Conservation (phyloP, 2,888 invertebrate species). For the Helobdella robusta region DNA sequence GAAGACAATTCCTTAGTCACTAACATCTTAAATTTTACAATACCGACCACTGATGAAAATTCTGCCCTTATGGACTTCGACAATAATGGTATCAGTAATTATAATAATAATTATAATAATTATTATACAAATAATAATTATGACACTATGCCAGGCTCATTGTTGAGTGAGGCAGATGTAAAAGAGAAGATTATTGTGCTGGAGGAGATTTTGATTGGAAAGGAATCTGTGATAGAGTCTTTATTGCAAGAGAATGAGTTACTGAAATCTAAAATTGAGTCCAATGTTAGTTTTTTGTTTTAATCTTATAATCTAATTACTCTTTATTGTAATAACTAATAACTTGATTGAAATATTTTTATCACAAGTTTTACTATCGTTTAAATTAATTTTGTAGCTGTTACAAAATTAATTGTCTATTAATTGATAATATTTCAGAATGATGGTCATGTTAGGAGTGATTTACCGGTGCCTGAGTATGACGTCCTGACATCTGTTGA, state of each 20-base stretch:
- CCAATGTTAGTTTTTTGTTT: no score
- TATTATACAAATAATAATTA: not conserved
- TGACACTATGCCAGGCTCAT: no score
- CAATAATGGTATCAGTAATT: no score
- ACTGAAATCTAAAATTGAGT: constrained; percentile 30
- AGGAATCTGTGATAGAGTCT: constrained; percentile 39
- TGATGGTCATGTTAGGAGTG: not conserved
- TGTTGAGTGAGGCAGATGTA: not conserved
- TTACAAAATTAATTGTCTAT: no score
- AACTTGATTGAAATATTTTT: not conserved
- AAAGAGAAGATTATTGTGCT: constrained; percentile 36
- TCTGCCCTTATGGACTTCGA: no score
- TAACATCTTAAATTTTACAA: no score
- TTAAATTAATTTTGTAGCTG: not conserved
- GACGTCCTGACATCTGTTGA: constrained; percentile 18
- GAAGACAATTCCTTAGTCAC: no score
- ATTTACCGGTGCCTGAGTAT: constrained; percentile 22
- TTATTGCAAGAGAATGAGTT: constrained; percentile 38
- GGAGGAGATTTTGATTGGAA: constrained; percentile 40
- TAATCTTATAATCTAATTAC: no score
- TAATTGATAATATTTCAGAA: not conserved
- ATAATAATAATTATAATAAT: constrained; percentile 1
- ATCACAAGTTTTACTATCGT: not conserved
- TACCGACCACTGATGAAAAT: no score
- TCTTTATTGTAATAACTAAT: not conserved